A percentile compares a stretch with the other conserved stretches of the same genome.
Evolutionary conservation across 2,797 vertebrate genomes (phyloP).

Genomic region (Carduelis carduelis): DNA sequence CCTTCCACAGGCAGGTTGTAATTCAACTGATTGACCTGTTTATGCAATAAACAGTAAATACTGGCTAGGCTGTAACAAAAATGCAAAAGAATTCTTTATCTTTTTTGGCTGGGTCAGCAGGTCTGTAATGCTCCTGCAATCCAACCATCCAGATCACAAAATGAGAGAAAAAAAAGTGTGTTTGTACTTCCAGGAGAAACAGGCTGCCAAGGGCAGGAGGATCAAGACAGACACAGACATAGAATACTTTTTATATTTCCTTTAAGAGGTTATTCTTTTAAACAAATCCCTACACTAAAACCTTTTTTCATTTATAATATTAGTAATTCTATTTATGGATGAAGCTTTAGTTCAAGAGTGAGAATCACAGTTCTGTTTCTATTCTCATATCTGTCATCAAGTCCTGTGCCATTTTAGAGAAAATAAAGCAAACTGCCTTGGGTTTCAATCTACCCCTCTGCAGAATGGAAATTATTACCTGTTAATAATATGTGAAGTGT

Average conservation of each 20-base stretch:
- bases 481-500: neutral
- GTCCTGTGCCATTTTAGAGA: neutral
- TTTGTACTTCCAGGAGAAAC: neutral
- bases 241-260: neutral
- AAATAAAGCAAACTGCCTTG: neutral
- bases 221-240: neutral
- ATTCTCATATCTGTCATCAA: neutral
- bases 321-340: neutral
- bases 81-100: neutral
- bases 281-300: neutral
- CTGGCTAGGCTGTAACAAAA: neutral
- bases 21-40: neutral
- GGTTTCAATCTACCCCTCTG: neutral
- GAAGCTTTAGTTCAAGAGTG: neutral
- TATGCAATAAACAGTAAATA: neutral
- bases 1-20: neutral
- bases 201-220: neutral
- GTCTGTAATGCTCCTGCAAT: neutral
- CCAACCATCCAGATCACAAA: neutral
- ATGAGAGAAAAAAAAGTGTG: neutral
- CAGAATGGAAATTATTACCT: neutral
- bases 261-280: neutral
- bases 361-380: constrained; percentile 14
- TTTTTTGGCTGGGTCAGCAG: neutral
- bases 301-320: neutral